A percentile compares a stretch with the other conserved stretches of the same genome.
phyloP scores from a whole-genome alignment of 2,113 vertebrate species.

The Lonchura striata region DNA sequence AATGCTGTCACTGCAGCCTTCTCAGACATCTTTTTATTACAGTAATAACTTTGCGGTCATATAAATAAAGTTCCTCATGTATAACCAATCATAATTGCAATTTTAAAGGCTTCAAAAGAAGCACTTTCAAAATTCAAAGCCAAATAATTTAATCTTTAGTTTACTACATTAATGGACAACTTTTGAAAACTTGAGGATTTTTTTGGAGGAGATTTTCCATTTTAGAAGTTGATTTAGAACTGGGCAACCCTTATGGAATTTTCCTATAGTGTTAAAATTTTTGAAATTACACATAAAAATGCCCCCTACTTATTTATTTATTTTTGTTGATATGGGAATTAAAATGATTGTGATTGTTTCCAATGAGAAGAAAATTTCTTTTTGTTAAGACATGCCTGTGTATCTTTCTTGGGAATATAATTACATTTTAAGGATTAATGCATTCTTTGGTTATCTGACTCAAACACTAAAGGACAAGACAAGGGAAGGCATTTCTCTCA shows the following conservation, averaged over 20 bases:
- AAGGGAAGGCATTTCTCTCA: neutral
- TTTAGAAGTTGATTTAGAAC: neutral
- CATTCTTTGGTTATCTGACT: neutral
- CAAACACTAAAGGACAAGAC: neutral
- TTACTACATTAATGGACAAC: accelerated
- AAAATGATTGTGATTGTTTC: neutral
- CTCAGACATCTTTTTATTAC: neutral
- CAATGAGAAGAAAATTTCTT: neutral
- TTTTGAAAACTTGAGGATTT: neutral
- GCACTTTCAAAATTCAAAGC: neutral
- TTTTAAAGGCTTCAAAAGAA: neutral
- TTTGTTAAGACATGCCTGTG: neutral
- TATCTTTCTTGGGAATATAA: neutral
- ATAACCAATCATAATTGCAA: neutral
- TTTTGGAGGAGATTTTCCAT: neutral
- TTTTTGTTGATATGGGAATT: neutral
- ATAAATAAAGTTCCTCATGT: neutral
- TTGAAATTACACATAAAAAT: neutral
- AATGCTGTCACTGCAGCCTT: neutral
- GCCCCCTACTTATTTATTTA: neutral
- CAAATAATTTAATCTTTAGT: neutral
- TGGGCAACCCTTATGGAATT: accelerated
- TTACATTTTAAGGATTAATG: neutral
- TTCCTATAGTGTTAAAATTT: neutral
- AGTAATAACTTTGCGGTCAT: neutral